phyloP scores from a whole-genome alignment of 2,888 invertebrate genomes.

The Beris morrisii region DNA sequence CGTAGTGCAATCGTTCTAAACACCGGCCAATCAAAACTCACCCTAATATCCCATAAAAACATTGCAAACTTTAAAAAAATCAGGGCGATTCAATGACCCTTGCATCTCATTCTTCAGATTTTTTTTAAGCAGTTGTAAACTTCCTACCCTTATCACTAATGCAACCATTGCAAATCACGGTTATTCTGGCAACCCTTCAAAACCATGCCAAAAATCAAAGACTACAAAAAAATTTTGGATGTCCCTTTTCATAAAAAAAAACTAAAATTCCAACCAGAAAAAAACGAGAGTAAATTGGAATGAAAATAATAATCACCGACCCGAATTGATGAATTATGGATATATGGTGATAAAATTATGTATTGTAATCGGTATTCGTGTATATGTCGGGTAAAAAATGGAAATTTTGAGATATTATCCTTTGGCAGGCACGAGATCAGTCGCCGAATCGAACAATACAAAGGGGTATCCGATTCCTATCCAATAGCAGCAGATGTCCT shows the following conservation, averaged over 20 bases:
- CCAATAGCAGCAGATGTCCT: conserved; percentile 38
- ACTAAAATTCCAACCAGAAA: not conserved
- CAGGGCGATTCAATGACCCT: conserved; percentile 24
- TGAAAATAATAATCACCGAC: conserved; percentile 43
- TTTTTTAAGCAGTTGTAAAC: not conserved
- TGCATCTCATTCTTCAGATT: conserved; percentile 1
- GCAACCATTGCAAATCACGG: conserved; percentile 28
- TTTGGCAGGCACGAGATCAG: conserved; percentile 7
- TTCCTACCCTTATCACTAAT: conserved; percentile 4
- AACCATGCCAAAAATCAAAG: conserved; percentile 1
- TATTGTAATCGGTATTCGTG: conserved; percentile 31
- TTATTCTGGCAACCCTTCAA: conserved; percentile 3
- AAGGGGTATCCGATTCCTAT: conserved; percentile 16
- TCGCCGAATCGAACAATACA: conserved; percentile 15
- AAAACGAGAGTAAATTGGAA: conserved; percentile 24
- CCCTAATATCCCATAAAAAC: conserved; percentile 39
- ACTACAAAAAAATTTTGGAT: conserved; percentile 12
- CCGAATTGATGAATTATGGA: conserved; percentile 45
- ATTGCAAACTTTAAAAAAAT: conserved; percentile 24
- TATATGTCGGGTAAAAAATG: conserved; percentile 23
- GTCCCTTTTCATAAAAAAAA: conserved; percentile 16
- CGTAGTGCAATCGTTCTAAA: conserved; percentile 22
- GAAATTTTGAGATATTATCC: conserved; percentile 31
- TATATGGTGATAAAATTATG: conserved; percentile 36
- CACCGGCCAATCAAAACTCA: conserved; percentile 47